Percentiles rank a stretch among this genome's conserved stretches.
Conservation (phyloP, 2,888 invertebrate species). For the Brenthis ino region DNA sequence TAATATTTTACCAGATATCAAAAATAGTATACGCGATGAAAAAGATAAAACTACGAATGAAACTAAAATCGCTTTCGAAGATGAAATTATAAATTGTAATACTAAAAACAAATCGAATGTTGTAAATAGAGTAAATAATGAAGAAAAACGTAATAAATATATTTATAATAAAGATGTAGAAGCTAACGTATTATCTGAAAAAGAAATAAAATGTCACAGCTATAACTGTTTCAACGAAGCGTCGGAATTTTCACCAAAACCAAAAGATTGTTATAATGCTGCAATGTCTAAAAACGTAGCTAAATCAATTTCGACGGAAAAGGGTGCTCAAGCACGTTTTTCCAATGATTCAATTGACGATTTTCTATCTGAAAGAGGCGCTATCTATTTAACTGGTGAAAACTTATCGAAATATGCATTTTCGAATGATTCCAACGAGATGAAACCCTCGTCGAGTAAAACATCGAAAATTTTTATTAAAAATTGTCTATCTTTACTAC, state of each 20-base stretch:
- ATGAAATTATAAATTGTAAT: conserved; percentile 41
- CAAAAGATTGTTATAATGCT: conserved; percentile 36
- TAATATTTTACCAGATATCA: conserved; percentile 3
- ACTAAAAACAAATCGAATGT: conserved; percentile 18
- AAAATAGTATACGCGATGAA: conserved; percentile 13
- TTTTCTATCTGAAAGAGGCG: conserved; percentile 61
- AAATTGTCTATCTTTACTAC: conserved; percentile 56
- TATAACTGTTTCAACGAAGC: conserved; percentile 48
- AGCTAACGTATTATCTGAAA: conserved; percentile 54
- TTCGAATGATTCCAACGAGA: conserved; percentile 47
- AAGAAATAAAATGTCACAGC: conserved; percentile 57
- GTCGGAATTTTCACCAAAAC: conserved; percentile 36
- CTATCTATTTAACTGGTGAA: conserved; percentile 55
- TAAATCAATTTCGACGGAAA: conserved; percentile 53
- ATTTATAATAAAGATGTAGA: conserved; percentile 34
- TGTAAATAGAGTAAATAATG: conserved; percentile 10
- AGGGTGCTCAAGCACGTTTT: conserved; percentile 63
- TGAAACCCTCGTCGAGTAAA: conserved; percentile 53
- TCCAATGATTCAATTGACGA: conserved; percentile 72
- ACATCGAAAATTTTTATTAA: conserved; percentile 66
- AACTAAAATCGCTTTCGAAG: conserved; percentile 51
- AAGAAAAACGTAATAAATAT: conserved; percentile 23
- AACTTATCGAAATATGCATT: conserved; percentile 61
- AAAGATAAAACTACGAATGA: conserved; percentile 34
- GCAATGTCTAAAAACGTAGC: conserved; percentile 39